Base-by-base conservation (phyloP, 2,888 invertebrate genomes). In the Ormyrus nitidulus region DNA sequence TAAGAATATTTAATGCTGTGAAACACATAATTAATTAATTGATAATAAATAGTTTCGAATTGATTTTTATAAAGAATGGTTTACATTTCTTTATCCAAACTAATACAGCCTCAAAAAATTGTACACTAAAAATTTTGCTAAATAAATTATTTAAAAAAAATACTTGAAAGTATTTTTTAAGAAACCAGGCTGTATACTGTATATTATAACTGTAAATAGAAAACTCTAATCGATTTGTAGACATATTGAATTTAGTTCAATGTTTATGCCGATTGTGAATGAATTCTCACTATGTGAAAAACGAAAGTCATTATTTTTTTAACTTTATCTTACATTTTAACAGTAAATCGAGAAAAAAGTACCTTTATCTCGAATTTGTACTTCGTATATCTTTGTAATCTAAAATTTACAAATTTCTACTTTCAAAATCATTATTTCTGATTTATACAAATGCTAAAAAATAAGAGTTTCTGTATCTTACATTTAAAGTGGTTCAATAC, bases 261-360 rank as follows among this genome's bases (percentile, higher is more conserved):
- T 11, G 66, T 73, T 77, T 80, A 80, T 59, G 77, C 46, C 53
- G 62, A 73, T 80, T 49, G 64, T 77, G 73, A 74, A 80, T 77
- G 44, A 71, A 69, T 72, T 77, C 48, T 80, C 77, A 69, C 34
- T 49, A 44, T 68, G 73, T n/a, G 34, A 68, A 71, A 80, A 73
- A 77, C 64, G 5, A 74, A 70, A 80, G 80, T 80, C 80, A 80
- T 68, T 80, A 76, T 76, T 80, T 80, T 80, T 69, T 80, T 80
- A 80, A 80, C 72, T 77, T 80, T 72, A 76, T 76, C 68, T 54
- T 49, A 68, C 46, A 69, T 66, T 80, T 76, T 75, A 79, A 65
- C 64, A 59, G 19, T 49, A 13, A 54, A 79, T 65, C 70, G 7
- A 51, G 70, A 75, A 69, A 62, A 53, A 77, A 79, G 74, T 70